Evolutionary conservation across 2,113 vertebrate genomes (phyloP).

Genomic region (Eubucco bourcierii): DNA sequence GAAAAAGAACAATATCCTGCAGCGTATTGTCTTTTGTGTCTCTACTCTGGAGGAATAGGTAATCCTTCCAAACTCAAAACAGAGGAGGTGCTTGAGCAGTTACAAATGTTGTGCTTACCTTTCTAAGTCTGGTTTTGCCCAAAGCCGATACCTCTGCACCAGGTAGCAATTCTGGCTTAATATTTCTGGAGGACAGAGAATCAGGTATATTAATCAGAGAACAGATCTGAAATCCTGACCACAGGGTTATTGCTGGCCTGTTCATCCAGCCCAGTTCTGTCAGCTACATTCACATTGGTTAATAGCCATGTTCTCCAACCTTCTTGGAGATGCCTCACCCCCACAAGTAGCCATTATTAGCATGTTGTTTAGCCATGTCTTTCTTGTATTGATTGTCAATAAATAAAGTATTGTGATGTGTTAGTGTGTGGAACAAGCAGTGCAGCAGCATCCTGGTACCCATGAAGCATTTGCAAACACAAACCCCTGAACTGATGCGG

Average conservation of each 20-base stretch:
- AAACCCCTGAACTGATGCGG: neutral
- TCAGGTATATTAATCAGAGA: neutral
- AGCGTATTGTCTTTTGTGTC: neutral
- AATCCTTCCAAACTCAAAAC: neutral
- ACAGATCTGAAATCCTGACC: neutral
- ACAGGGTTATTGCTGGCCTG: neutral
- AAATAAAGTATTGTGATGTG: neutral
- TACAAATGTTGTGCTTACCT: neutral
- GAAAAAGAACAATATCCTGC: neutral
- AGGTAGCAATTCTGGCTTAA: neutral
- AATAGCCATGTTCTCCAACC: neutral
- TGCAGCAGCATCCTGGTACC: slow-evolving; percentile 29
- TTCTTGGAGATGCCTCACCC: neutral
- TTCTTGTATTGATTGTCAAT: neutral
- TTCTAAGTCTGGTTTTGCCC: neutral
- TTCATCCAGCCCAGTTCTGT: neutral
- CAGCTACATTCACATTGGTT: neutral
- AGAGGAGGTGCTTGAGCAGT: neutral
- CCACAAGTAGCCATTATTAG: neutral
- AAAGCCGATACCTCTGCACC: neutral
- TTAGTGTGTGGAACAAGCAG: neutral
- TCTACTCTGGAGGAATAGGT: neutral
- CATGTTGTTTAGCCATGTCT: neutral
- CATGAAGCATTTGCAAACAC: neutral
- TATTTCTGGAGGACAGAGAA: neutral